Evolutionary conservation across 2,797 vertebrate genomes (phyloP), one percentile per base, ranked within the genome.

Genomic region (Chlorospingus flavigularis): DNA sequence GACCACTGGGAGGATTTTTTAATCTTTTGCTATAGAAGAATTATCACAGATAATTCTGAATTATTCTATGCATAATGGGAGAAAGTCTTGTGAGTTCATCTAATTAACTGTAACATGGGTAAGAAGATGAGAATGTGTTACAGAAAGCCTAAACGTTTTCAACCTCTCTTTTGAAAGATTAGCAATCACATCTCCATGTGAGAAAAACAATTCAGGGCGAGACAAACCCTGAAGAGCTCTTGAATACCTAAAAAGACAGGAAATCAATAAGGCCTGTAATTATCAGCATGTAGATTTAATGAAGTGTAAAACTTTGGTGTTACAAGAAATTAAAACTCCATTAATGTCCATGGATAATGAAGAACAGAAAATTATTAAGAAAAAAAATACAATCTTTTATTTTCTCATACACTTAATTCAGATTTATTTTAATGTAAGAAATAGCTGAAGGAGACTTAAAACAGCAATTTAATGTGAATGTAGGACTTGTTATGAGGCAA

Each of bases 281-380:
- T 96, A 96, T 94, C 68, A 40, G 90, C 89, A 53, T 58, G 80
- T 55, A 47, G 90, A 93, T 92, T 81, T 92, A 96, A 95, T 93
- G 80, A 82, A 96, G 70, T 82, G 55, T 85, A 87, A 82, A 96
- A 83, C 75, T 88, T 94, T 43, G 18, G 78, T 95, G 67, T 96
- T 95, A 95, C 60, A 93, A 95, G 71, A 97, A 97, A 95, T 95
- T 97, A 96, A 97, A 96, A 83, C 33, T 93, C 87, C 65, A 94
- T 97, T 96, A 95, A 94, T 83, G 57, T 90, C 89, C 62, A 75
- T 43, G 31, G 61, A 43, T 93, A 94, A 96, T 90, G 58, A 94
- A 95, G 95, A 93, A 85, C 18, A 87, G 75, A 96, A 97, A 77
- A 81, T 60, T 3, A 74, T 84, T 67, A 63, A 54, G 14, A 75